phyloP scores from a whole-genome alignment of 1,140 invertebrate genomes.

The Euglossa dilemma region DNA sequence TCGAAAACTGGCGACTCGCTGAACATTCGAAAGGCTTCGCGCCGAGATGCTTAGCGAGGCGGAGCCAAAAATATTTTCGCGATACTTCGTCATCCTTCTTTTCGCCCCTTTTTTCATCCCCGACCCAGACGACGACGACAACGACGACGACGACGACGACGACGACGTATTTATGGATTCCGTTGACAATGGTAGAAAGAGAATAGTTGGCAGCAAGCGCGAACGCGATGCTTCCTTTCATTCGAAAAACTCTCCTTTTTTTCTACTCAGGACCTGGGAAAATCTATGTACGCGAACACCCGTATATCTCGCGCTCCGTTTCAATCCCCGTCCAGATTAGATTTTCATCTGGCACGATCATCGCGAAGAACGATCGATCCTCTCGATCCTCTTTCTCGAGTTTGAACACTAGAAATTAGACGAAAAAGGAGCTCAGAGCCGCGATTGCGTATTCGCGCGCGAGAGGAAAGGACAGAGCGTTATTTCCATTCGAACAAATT shows the following conservation, averaged over 20 bases:
- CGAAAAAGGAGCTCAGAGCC: background rate
- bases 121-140: conserved; percentile 42
- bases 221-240: conserved; percentile 24
- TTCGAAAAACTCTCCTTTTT: background rate
- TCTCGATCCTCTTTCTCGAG: background rate
- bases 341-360: background rate
- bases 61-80: conserved; percentile 18
- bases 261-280: background rate
- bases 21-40: no score
- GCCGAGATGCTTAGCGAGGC: background rate
- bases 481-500: conserved; percentile 27
- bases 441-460: background rate
- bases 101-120: conserved; percentile 22
- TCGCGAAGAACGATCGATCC: background rate
- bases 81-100: conserved; percentile 36
- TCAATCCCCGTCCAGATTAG: conserved; percentile 1
- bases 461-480: background rate
- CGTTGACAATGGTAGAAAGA: conserved; percentile 71
- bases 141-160: conserved; percentile 55
- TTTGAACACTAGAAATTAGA: background rate
- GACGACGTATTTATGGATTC: conserved; percentile 71
- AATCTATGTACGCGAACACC: background rate
- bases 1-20: background rate
- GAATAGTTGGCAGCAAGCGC: conserved; percentile 68
- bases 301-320: conserved; percentile 2